Conservation (phyloP, 2,797 vertebrate genomes). For the Acipenser oxyrinchus region DNA sequence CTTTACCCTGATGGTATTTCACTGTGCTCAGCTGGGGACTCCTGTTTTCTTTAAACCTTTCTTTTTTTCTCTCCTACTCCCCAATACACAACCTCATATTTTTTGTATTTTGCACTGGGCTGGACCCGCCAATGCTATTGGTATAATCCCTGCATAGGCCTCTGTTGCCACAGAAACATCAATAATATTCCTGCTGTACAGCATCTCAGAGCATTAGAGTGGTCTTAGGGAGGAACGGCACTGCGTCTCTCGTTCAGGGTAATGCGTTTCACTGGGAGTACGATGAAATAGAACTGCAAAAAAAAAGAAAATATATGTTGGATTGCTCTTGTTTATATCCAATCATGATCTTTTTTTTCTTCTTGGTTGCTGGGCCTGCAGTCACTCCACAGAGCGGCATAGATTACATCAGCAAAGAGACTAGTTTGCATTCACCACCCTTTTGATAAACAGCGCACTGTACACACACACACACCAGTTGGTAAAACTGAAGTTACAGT, state of each 20-base stretch:
- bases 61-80: neutral
- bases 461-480: conserved; percentile 1
- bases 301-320: conserved; percentile 4
- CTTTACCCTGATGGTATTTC: conserved; percentile 15
- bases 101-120: conserved; percentile 24
- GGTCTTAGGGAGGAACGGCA: conserved; percentile 43
- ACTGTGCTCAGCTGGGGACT: conserved; percentile 3
- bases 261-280: conserved; percentile 22
- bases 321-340: conserved; percentile 18
- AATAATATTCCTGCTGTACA: conserved; percentile 73
- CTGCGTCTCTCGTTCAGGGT: conserved; percentile 9
- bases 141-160: conserved; percentile 61
- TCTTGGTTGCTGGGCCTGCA: conserved; percentile 9
- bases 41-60: conserved; percentile 17
- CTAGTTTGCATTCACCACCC: neutral
- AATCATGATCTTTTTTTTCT: conserved; percentile 8
- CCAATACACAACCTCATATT: conserved; percentile 10
- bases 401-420: conserved; percentile 3
- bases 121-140: conserved; percentile 28
- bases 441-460: neutral
- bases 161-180: conserved; percentile 72
- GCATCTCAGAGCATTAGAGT: conserved; percentile 67
- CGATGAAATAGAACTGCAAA: conserved; percentile 13
- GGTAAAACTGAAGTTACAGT: no score
- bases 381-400: conserved; percentile 1